Base-by-base conservation (phyloP, 2,113 vertebrate genomes). In the Nyctereutes procyonoides region DNA sequence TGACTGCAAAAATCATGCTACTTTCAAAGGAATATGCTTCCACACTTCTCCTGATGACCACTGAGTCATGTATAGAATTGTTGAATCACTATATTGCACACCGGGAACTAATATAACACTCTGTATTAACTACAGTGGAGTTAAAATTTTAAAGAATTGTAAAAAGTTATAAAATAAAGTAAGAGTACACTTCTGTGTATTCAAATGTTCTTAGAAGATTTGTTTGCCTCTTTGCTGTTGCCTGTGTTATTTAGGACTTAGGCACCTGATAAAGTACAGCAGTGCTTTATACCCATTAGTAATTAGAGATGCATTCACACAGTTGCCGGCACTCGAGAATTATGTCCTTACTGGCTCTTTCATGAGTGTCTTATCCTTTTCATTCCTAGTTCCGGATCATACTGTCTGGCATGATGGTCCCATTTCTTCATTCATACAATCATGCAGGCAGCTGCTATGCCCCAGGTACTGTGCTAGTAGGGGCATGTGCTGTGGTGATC, bases 11-110 rank as follows among this genome's bases (percentile, higher is more conserved):
- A 56, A 74, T 28, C 35, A 35, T 17, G 32, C 32, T 58, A 10
- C 65, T 80, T 79, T 74, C 81, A 65, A 81, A 91, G 89, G 76
- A 91, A 56, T 35, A 38, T 43, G 20, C 48, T 67, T 56, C 84
- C 76, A 28, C 43, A 77, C 43, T 51, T 51, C 16, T 13, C 7
- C 3, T 51, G 73, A 76, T 76, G 74, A 77, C 26, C 43, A 51
- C 43, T 51, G 26, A 51, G 43, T 51, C 28, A 51, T 16, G 3
- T 30, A 77, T 15, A 30, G 74, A 77, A 77, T 10, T 51, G 26
- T 13, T 28, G 43, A 77, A 76, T 28, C 43, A 10, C 74, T 51
- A 17, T 28, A 51, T 2, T 51, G 3, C 14, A 51, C 74, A 30
- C 26, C 74, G 16, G 74, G 51, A 51, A 77, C 43, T 48, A 48